Base-by-base conservation (phyloP, 2,888 invertebrate genomes). In the Heliothis peltigera region DNA sequence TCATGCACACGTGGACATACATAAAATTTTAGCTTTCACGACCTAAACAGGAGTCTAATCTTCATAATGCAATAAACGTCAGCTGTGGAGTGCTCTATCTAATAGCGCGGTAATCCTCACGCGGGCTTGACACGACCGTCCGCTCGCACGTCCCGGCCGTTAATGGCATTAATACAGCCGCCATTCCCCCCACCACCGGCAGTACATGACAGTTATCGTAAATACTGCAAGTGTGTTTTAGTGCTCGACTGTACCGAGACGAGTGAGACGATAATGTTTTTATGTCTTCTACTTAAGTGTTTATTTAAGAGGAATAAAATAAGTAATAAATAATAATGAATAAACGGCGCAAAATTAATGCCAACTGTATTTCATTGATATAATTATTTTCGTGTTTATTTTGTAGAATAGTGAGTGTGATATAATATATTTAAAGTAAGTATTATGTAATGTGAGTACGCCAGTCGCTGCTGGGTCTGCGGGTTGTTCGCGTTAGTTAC, bases 21-120 rank as follows among this genome's bases (percentile, higher is more conserved):
- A 6, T 25, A 25, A n/a, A 39, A n/a, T n/a, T 39, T 39, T 39
- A 4, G 15, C n/a, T 39, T n/a, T 39, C 4, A 39, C n/a, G n/a
- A 39, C n/a, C 39, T n/a, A 17, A 2, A 10, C 19, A 51, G 4
- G 39, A 46, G n/a, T 46, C 8, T 17, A 42, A 28, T 59, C 28
- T 18, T 12, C 47, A 42, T 42, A 44, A 74, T 68, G 44, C 53
- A 75, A 75, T 75, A 75, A 71, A 63, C 39, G 57, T 47, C 70
- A 58, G 54, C 43, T 44, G 47, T 58, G 32, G 63, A 39, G 70
- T 63, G 54, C 44, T 43, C 47, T 42, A 58, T 54, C 51, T 63
- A 69, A 75, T 58, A 52, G 35, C 22, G 49, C 25, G 52, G 52
- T 69, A 69, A 58, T 39, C 43, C 28, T 1, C 57, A 55, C 61